Conservation (phyloP, 2,888 invertebrate genomes). For the Lomographa bimaculata region DNA sequence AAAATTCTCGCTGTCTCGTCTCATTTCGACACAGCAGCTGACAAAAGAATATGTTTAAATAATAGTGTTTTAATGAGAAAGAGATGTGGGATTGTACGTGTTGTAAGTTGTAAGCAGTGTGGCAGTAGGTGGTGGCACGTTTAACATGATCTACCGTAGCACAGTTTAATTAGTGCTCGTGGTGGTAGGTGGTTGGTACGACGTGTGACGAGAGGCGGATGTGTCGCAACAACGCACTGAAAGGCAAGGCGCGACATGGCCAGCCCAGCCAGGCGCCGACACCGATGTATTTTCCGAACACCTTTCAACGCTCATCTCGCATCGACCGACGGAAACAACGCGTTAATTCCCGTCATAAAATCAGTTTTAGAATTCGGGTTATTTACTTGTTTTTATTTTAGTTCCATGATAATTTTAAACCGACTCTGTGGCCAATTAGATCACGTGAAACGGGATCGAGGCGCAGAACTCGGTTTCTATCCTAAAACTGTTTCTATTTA, state of each 20-base stretch:
- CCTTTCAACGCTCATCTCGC: slow-evolving; percentile 81
- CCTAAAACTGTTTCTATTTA: slow-evolving; percentile 16
- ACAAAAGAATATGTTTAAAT: slow-evolving; percentile 21
- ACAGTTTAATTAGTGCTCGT: too few relatives aligned
- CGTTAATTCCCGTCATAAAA: slow-evolving; percentile 84
- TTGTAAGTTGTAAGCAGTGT: slow-evolving; percentile 27
- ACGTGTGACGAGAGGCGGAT: slow-evolving; percentile 46
- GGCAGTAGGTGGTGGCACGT: slow-evolving; percentile 26
- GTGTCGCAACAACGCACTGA: slow-evolving; percentile 66
- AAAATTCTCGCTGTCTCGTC: slow-evolving; percentile 11
- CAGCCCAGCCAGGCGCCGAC: slow-evolving; percentile 38
- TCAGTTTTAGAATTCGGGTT: slow-evolving; percentile 83
- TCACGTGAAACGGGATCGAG: slow-evolving; percentile 65
- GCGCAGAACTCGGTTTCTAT: slow-evolving; percentile 24
- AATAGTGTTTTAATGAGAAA: slow-evolving; percentile 15
- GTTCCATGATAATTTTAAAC: slow-evolving; percentile 81
- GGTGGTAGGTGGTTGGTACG: too few relatives aligned
- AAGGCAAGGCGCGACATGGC: slow-evolving; percentile 45
- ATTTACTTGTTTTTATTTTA: slow-evolving; percentile 83
- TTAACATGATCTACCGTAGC: too few relatives aligned
- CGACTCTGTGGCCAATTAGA: slow-evolving; percentile 75
- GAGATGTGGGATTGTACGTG: slow-evolving; percentile 18
- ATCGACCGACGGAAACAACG: slow-evolving; percentile 82
- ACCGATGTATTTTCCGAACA: slow-evolving; percentile 76
- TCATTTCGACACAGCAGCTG: slow-evolving; percentile 15